Percentiles rank a stretch among this genome's conserved stretches.
Evolutionary conservation across 1,140 invertebrate species (phyloP).

Genomic region (Agrilus planipennis): DNA sequence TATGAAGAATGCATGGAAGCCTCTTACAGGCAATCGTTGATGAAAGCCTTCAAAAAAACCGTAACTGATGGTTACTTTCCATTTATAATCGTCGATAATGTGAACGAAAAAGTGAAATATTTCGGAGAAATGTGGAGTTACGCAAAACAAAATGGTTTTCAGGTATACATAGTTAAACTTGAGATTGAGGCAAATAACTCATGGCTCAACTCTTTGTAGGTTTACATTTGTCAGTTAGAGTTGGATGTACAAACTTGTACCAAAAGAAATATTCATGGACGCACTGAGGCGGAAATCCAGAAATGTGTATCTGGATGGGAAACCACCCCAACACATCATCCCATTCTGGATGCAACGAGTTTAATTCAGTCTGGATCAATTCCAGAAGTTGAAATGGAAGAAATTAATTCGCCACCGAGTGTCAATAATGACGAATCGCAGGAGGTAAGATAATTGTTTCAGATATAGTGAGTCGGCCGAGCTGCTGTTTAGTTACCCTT

Average conservation of each 20-base stretch:
- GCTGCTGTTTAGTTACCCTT: too few species aligned
- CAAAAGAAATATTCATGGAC: constrained; percentile 74
- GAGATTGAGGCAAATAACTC: constrained; percentile 2
- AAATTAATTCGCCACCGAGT: constrained; percentile 33
- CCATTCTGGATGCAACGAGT: constrained; percentile 62
- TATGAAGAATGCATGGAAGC: constrained; percentile 79
- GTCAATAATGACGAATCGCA: constrained; percentile 32
- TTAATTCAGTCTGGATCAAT: constrained; percentile 61
- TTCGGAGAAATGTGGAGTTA: constrained; percentile 83
- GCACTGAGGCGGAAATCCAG: constrained; percentile 67
- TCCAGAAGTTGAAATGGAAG: constrained; percentile 49
- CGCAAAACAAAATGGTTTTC: constrained; percentile 79
- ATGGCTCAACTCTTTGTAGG: constrained; percentile 39
- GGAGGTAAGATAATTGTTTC: constrained; percentile 26
- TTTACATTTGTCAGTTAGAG: constrained; percentile 80
- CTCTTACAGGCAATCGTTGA: constrained; percentile 65
- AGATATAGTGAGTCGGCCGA: too few species aligned
- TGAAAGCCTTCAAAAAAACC: constrained; percentile 87
- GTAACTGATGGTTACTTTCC: constrained; percentile 83
- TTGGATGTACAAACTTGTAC: constrained; percentile 63
- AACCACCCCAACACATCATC: constrained; percentile 54
- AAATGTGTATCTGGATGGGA: constrained; percentile 67
- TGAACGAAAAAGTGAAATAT: constrained; percentile 66
- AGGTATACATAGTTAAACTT: constrained; percentile 45
- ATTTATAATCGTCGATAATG: constrained; percentile 85